Evolutionary conservation across 2,797 vertebrate species (phyloP).

Genomic region (Leptoclinus maculatus): DNA sequence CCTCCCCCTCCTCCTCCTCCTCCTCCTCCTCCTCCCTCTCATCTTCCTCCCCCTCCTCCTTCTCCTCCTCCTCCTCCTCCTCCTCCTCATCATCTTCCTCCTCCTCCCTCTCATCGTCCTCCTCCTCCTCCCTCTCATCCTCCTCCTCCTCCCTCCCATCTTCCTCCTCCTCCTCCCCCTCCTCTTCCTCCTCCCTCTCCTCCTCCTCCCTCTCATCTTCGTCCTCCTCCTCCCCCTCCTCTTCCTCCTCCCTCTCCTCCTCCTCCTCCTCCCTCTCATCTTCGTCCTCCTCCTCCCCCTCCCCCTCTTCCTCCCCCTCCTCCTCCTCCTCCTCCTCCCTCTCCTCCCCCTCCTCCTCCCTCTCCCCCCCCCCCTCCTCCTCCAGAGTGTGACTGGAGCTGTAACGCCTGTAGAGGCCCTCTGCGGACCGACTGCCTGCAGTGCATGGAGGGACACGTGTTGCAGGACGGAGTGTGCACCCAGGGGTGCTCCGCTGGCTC

Average conservation of each 20-base stretch:
- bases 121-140: not conserved
- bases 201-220: not conserved
- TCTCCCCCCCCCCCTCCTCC: not conserved
- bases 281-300: too few species aligned
- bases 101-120: not conserved
- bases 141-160: not conserved
- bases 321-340: not conserved
- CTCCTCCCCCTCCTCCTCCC: not conserved
- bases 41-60: not conserved
- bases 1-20: too few species aligned
- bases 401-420: slow-evolving; percentile 90
- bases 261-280: not conserved
- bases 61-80: not conserved
- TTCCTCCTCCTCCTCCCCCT: not conserved
- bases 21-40: not conserved
- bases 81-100: slow-evolving; percentile 51
- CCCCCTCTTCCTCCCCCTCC: not conserved
- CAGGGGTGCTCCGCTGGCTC: slow-evolving; percentile 84
- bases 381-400: slow-evolving; percentile 97
- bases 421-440: slow-evolving; percentile 90
- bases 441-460: slow-evolving; percentile 92
- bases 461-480: slow-evolving; percentile 89
- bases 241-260: not conserved
- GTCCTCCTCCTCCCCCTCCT: not conserved
- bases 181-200: not conserved